Conservation (phyloP, 1,140 invertebrate species). For the Sminthurides bifidus region DNA sequence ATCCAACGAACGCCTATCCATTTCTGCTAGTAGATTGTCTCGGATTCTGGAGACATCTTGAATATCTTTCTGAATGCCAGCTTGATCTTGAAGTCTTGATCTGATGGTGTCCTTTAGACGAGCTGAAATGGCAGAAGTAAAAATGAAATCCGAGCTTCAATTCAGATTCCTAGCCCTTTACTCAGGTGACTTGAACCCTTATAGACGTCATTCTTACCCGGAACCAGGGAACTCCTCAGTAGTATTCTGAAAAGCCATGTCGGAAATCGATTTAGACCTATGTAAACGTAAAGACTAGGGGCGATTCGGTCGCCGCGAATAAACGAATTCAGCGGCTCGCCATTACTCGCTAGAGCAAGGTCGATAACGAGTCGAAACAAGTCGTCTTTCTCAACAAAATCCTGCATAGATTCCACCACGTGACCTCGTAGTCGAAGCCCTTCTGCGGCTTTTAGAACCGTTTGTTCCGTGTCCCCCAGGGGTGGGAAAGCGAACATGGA, state of each 20-base stretch:
- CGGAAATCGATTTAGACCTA: neutral
- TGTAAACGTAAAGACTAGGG: neutral
- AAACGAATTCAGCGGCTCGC: neutral
- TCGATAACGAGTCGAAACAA: slow-evolving; percentile 10
- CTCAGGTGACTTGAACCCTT: too few species aligned
- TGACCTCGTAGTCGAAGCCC: slow-evolving; percentile 15
- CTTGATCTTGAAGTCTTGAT: too few species aligned
- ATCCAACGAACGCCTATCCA: too few species aligned
- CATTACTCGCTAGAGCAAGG: neutral
- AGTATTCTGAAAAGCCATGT: neutral
- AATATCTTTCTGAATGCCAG: too few species aligned
- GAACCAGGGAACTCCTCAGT: too few species aligned
- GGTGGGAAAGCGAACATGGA: slow-evolving; percentile 12
- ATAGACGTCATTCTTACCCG: too few species aligned
- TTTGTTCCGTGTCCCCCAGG: slow-evolving; percentile 14
- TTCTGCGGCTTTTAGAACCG: slow-evolving; percentile 14
- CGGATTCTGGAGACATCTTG: too few species aligned
- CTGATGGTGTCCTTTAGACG: too few species aligned
- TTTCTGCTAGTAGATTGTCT: too few species aligned
- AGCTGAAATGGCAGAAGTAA: too few species aligned
- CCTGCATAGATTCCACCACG: slow-evolving; percentile 9
- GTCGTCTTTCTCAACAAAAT: neutral
- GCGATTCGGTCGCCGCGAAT: slow-evolving; percentile 1
- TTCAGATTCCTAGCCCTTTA: too few species aligned
- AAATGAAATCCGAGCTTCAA: too few species aligned